Evolutionary conservation across 2,888 invertebrate genomes (phyloP).

Genomic region (Scelioninae gen. 2): DNA sequence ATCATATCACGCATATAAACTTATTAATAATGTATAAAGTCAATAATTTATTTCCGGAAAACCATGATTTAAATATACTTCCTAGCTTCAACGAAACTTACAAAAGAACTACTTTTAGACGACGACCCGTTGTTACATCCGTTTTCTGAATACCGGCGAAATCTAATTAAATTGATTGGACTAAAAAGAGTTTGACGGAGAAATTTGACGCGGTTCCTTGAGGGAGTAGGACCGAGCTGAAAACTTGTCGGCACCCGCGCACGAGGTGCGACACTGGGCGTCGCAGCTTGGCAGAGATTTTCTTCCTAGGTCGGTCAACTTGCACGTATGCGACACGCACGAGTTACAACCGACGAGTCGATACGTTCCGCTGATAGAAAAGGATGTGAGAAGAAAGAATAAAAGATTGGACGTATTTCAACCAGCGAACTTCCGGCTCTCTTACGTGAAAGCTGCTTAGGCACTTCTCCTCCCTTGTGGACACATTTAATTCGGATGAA

Average conservation of each 20-base stretch:
- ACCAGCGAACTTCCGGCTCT: constrained; percentile 64
- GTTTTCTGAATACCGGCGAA: too few relatives aligned
- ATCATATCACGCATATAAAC: too few relatives aligned
- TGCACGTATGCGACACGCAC: constrained; percentile 57
- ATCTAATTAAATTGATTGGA: too few relatives aligned
- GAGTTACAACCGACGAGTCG: constrained; percentile 53
- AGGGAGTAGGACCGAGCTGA: too few relatives aligned
- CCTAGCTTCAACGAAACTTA: too few relatives aligned
- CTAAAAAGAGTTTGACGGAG: too few relatives aligned
- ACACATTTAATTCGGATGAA: constrained; percentile 55
- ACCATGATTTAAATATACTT: too few relatives aligned
- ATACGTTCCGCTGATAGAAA: constrained; percentile 54
- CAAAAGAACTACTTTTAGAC: too few relatives aligned
- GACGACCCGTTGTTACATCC: too few relatives aligned
- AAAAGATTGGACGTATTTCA: constrained; percentile 59
- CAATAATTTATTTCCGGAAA: too few relatives aligned
- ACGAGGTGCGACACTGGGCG: constrained; percentile 15
- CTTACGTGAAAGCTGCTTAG: constrained; percentile 63
- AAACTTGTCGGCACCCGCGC: constrained; percentile 16
- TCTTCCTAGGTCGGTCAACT: constrained; percentile 30
- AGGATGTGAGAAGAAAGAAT: constrained; percentile 53
- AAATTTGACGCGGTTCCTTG: too few relatives aligned
- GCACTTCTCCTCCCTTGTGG: constrained; percentile 48
- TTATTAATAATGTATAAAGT: too few relatives aligned
- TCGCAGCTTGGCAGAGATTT: constrained; percentile 36